These are phyloP conservation scores for Aphelinus certus DNA, from an alignment of 1,140 invertebrate genomes.

Conservation along the genomic window DNA sequence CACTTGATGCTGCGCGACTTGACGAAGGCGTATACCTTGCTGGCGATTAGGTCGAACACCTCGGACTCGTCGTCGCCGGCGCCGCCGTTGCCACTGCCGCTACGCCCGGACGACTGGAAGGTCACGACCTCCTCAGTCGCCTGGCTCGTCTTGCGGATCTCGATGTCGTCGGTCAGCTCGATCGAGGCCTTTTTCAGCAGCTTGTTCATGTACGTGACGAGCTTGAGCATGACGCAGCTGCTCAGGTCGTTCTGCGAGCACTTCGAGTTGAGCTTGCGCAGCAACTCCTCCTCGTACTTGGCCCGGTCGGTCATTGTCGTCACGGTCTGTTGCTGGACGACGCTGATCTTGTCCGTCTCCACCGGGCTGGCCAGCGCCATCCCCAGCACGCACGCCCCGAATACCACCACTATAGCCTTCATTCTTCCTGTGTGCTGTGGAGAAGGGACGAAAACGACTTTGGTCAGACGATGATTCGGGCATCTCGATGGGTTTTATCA, in stretches of 20 bases:
- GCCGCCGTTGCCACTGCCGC: constrained; percentile 50
- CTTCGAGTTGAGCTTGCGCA: constrained; percentile 78
- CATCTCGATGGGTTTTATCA: no score
- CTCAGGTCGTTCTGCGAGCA: constrained; percentile 79
- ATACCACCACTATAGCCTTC: constrained; percentile 50
- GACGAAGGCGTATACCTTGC: constrained; percentile 79
- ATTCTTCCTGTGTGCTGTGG: constrained; percentile 46
- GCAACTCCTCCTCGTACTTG: constrained; percentile 73
- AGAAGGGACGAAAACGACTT: no score
- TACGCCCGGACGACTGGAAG: constrained; percentile 57
- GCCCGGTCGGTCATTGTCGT: constrained; percentile 59
- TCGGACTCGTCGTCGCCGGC: constrained; percentile 73
- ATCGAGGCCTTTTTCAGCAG: constrained; percentile 81
- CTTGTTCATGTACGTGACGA: constrained; percentile 82
- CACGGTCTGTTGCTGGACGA: constrained; percentile 59
- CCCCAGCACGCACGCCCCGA: constrained; percentile 48
- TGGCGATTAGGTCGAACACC: constrained; percentile 73
- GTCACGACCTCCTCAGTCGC: constrained; percentile 58
- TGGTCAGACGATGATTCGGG: no score
- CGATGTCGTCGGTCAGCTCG: constrained; percentile 77
- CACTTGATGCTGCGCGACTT: constrained; percentile 71
- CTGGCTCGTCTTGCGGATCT: constrained; percentile 78
- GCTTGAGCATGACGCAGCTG: constrained; percentile 81
- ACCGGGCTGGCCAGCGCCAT: constrained; percentile 55
- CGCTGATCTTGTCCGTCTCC: constrained; percentile 62